A percentile compares a stretch with the other conserved stretches of the same genome.
These are phyloP conservation scores for Pagetopsis macropterus DNA, from an alignment of 2,797 vertebrate genomes.

Conservation along the genomic window DNA sequence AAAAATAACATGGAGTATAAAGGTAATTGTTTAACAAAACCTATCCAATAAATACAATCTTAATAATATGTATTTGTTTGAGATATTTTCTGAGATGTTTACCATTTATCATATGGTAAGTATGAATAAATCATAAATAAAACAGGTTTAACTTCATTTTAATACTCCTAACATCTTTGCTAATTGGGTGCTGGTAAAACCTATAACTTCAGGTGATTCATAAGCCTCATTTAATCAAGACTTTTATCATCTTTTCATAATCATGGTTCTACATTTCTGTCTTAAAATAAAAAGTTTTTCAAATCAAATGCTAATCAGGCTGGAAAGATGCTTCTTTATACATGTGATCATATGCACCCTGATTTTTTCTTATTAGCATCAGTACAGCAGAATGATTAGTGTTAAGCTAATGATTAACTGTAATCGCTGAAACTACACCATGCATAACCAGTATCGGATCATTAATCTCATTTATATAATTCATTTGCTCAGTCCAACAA, in stretches of 20 bases:
- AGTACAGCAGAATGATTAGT: slow-evolving; percentile 11
- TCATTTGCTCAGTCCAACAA: slow-evolving; percentile 20
- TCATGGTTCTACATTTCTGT: neutral
- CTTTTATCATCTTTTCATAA: neutral
- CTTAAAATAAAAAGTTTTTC: neutral
- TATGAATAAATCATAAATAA: neutral
- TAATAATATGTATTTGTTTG: neutral
- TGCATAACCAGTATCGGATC: slow-evolving; percentile 16
- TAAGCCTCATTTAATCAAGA: neutral
- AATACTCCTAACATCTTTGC: neutral
- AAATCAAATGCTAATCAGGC: neutral
- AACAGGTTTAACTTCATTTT: neutral
- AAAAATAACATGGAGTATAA: neutral
- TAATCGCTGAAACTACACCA: neutral
- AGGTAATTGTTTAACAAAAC: neutral
- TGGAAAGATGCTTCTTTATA: neutral
- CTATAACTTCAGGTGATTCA: neutral
- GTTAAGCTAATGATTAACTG: slow-evolving; percentile 1
- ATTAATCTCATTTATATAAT: slow-evolving; percentile 39
- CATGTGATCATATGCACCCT: too few relatives aligned
- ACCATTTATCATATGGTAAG: too few relatives aligned
- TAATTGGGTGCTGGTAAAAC: neutral
- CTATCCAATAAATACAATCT: neutral
- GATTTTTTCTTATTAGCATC: neutral
- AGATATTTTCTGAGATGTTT: too few relatives aligned